Evolutionary conservation across 2,888 invertebrate species (phyloP).

Genomic region (Trissonchulus sp.): DNA sequence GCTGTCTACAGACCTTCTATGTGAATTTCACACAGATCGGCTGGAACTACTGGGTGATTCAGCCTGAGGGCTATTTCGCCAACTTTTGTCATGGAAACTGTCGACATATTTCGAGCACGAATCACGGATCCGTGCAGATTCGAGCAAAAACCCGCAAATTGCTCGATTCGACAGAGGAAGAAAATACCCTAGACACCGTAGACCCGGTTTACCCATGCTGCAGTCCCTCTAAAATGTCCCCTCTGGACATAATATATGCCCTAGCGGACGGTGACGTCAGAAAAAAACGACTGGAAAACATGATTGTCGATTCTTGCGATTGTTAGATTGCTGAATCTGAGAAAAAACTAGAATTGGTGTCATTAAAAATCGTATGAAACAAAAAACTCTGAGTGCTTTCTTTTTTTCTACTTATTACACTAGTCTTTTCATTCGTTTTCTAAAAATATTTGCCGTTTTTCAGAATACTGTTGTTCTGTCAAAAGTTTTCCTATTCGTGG

Average conservation of each 20-base stretch:
- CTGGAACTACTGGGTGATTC: constrained; percentile 92
- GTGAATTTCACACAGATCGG: constrained; percentile 82
- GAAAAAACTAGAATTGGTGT: no score
- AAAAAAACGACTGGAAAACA: constrained; percentile 85
- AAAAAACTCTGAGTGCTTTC: no score
- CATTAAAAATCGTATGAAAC: no score
- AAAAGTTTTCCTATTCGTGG: no score
- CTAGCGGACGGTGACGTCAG: constrained; percentile 82
- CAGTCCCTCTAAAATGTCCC: constrained; percentile 81
- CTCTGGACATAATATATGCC: constrained; percentile 85
- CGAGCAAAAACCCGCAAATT: no score
- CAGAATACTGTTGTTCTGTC: no score
- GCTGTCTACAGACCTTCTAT: constrained; percentile 82
- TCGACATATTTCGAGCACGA: not conserved
- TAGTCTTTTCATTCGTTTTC: no score
- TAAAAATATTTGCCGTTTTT: no score
- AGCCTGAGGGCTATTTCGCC: constrained; percentile 80
- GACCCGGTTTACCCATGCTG: constrained; percentile 65
- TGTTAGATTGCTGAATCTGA: constrained; percentile 57
- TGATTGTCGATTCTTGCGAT: constrained; percentile 92
- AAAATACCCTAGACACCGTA: not conserved
- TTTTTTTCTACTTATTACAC: no score
- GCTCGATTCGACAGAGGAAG: no score
- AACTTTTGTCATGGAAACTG: constrained; percentile 65
- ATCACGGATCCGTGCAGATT: constrained; percentile 55